These are phyloP conservation scores for Bovichtus diacanthus DNA, from an alignment of 2,797 vertebrate genomes.

Conservation along the genomic window DNA sequence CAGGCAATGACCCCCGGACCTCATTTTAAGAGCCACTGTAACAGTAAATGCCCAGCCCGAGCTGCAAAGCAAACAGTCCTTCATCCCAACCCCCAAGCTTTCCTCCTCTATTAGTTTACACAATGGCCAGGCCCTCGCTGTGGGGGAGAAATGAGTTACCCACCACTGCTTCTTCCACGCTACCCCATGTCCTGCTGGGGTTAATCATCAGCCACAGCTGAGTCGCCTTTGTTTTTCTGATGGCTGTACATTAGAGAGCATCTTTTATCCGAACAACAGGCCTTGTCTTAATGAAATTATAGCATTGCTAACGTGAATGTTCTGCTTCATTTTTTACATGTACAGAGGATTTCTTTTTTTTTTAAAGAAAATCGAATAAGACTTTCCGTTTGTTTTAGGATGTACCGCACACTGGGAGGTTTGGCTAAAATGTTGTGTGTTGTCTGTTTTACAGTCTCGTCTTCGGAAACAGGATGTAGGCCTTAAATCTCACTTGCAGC, in stretches of 20 bases:
- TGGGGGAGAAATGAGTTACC: slow-evolving; percentile 86
- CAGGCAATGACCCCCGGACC: background rate
- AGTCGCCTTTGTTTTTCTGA: slow-evolving; percentile 78
- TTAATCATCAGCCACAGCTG: slow-evolving; percentile 87
- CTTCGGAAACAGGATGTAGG: slow-evolving; percentile 91
- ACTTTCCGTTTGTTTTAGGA: background rate
- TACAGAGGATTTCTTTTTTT: background rate
- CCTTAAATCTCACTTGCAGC: slow-evolving; percentile 92
- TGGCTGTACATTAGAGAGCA: slow-evolving; percentile 72
- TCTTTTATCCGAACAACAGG: slow-evolving; percentile 61
- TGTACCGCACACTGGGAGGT: background rate
- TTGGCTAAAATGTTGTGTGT: slow-evolving; percentile 16
- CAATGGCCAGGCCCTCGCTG: slow-evolving; percentile 81
- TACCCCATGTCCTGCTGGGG: slow-evolving; percentile 82
- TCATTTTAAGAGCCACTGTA: slow-evolving; percentile 54
- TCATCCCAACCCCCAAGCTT: slow-evolving; percentile 68
- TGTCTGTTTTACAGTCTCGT: slow-evolving; percentile 83
- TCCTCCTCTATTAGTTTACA: slow-evolving; percentile 75
- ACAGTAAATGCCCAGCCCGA: slow-evolving; percentile 55
- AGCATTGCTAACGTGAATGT: background rate
- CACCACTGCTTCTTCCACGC: slow-evolving; percentile 78
- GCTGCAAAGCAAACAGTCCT: slow-evolving; percentile 72
- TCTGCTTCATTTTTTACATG: background rate
- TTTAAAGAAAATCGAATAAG: slow-evolving; percentile 6
- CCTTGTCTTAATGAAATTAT: slow-evolving; percentile 23